Conservation (phyloP, 2,113 vertebrate genomes). For the Todiramphus chloris region DNA sequence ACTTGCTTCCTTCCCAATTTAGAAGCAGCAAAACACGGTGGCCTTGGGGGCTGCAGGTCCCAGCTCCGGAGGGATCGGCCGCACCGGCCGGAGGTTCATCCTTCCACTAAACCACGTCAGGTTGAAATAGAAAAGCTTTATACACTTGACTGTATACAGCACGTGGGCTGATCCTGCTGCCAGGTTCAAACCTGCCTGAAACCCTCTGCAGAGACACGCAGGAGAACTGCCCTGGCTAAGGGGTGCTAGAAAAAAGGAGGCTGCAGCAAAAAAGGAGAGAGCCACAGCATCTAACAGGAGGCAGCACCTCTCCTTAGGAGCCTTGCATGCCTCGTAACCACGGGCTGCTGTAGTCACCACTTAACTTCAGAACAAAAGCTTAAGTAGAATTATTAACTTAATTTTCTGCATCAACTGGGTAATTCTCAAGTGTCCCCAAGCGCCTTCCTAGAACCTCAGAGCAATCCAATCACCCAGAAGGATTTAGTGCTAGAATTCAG, state of each 20-base stretch:
- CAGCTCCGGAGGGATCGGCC: rapidly evolving
- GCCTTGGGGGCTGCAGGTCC: background rate
- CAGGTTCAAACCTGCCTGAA: background rate
- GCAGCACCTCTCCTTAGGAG: background rate
- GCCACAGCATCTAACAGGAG: background rate
- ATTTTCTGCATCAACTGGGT: background rate
- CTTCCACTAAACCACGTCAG: background rate
- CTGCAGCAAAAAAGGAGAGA: background rate
- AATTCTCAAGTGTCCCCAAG: background rate
- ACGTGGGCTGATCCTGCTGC: background rate
- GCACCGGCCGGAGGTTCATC: background rate
- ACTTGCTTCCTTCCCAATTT: background rate
- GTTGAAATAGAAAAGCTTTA: rapidly evolving
- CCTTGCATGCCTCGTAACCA: rapidly evolving
- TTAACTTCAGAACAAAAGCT: background rate
- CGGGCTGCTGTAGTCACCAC: background rate
- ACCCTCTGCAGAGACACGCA: background rate
- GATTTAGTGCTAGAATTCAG: background rate
- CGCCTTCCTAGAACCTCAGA: background rate
- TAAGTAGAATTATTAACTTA: background rate
- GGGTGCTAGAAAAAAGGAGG: background rate
- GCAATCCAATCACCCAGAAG: background rate
- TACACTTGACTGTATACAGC: rapidly evolving
- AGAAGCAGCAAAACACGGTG: background rate
- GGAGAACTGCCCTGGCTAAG: rapidly evolving